A percentile compares a stretch with the other conserved stretches of the same genome.
These are phyloP conservation scores for Lycorma delicatula DNA, from an alignment of 1,140 invertebrate species.

Conservation along the genomic window DNA sequence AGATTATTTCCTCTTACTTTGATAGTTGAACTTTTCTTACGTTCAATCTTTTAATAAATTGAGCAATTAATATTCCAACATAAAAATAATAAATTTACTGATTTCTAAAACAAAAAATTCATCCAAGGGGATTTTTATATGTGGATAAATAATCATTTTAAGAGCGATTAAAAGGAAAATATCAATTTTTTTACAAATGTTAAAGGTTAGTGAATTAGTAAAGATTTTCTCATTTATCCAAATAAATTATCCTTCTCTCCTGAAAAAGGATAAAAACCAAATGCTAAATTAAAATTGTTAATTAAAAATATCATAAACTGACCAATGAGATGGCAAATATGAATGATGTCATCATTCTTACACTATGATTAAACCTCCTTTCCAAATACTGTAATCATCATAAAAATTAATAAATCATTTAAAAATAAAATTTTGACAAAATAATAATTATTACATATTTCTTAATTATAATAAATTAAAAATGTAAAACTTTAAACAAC, in stretches of 20 bases:
- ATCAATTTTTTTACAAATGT: background rate
- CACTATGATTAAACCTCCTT: constrained; percentile 50
- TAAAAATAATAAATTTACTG: too few species aligned
- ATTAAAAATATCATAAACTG: constrained; percentile 18
- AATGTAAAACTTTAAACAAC: too few species aligned
- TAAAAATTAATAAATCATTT: background rate
- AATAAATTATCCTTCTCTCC: background rate
- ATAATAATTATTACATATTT: too few species aligned
- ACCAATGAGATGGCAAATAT: constrained; percentile 51
- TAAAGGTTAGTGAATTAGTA: background rate
- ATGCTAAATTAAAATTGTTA: background rate
- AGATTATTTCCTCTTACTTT: too few species aligned
- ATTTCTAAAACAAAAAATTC: too few species aligned
- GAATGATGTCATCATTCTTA: constrained; percentile 52
- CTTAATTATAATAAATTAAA: too few species aligned
- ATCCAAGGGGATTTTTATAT: background rate
- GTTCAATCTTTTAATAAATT: too few species aligned
- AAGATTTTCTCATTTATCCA: background rate
- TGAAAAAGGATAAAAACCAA: background rate
- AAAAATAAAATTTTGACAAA: too few species aligned
- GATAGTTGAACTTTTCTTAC: too few species aligned
- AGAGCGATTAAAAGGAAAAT: background rate
- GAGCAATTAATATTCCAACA: too few species aligned
- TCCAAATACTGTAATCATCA: constrained; percentile 56
- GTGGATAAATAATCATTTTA: background rate